Evolutionary conservation across 2,113 vertebrate genomes (phyloP), one percentile per base, ranked within the genome.

Genomic region (Asarcornis scutulata): DNA sequence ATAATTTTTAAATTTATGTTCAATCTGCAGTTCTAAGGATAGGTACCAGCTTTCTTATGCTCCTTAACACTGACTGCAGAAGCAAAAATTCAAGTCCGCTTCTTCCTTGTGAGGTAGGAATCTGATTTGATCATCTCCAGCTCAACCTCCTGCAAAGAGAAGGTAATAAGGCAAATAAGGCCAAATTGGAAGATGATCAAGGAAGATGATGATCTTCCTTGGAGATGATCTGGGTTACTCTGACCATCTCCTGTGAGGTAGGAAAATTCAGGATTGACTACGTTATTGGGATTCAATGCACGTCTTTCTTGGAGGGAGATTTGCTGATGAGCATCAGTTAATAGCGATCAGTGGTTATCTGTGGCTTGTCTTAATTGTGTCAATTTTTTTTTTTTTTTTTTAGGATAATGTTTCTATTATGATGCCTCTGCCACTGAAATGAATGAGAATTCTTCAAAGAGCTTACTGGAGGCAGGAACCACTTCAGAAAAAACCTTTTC

Each of bases 281-380:
- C 32, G 26, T 12, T 48, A 1, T 2, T 52, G 60, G 29, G 29
- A 14, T 23, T 77, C 50, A 20, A 32, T 16, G 15, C 16, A 40
- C 16, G 8, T 40, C 50, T 46, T 17, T 83, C 38, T 42, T 81
- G 64, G 13, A 62, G 17, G 3, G 4, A 8, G 44, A 50, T 86
- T 42, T 86, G 21, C 63, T 83, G 58, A 21, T 29, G 59, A 11
- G 42, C 23, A 4, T 25, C 38, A 18, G 27, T 31, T 48, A 64
- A 0, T 15, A 68, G 17, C 8, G n/a, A 46, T 18, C 4, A 2
- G 14, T 6, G 4, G 2, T 3, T n/a, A 38, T 13, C 21, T 27
- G 4, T 40, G n/a, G 5, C 40, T 52, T 77, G 56, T 6, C 7
- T 67, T 26, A 50, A n/a, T 53, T 87, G 13, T 36, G 29, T 13